These are phyloP conservation scores for Mechanitis messenoides DNA, from an alignment of 2,888 invertebrate species.

Conservation along the genomic window DNA sequence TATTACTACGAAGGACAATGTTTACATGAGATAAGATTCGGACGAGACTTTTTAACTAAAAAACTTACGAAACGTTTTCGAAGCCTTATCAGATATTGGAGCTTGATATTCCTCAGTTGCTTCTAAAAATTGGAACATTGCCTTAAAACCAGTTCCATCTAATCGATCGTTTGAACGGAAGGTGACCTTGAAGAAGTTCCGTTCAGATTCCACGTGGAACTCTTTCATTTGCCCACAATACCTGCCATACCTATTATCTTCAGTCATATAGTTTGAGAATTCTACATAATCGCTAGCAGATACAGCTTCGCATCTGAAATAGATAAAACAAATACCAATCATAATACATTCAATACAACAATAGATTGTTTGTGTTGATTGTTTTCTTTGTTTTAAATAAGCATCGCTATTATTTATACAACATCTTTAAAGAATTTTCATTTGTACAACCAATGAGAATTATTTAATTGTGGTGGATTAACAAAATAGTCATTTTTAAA, in stretches of 20 bases:
- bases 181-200: constrained; percentile 95
- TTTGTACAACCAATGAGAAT: too few species aligned
- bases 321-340: background rate
- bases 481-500: background rate
- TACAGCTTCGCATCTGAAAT: constrained; percentile 89
- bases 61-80: constrained; percentile 54
- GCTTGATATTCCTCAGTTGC: constrained; percentile 78
- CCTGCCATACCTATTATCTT: constrained; percentile 91
- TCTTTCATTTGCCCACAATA: constrained; percentile 91
- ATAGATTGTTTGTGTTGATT: background rate
- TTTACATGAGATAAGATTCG: background rate
- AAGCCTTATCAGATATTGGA: constrained; percentile 59
- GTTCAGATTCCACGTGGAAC: constrained; percentile 90
- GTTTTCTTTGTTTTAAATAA: background rate
- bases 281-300: constrained; percentile 97
- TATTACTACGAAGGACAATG: background rate
- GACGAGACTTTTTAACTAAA: background rate
- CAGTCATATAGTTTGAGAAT: constrained; percentile 94
- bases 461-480: too few species aligned
- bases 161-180: constrained; percentile 95
- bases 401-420: too few species aligned
- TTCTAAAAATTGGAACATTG: constrained; percentile 90
- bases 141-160: constrained; percentile 96
- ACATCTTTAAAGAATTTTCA: too few species aligned
- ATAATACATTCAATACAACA: background rate